Base-by-base conservation (phyloP, 2,888 invertebrate genomes). In the Diabrotica balteata region DNA sequence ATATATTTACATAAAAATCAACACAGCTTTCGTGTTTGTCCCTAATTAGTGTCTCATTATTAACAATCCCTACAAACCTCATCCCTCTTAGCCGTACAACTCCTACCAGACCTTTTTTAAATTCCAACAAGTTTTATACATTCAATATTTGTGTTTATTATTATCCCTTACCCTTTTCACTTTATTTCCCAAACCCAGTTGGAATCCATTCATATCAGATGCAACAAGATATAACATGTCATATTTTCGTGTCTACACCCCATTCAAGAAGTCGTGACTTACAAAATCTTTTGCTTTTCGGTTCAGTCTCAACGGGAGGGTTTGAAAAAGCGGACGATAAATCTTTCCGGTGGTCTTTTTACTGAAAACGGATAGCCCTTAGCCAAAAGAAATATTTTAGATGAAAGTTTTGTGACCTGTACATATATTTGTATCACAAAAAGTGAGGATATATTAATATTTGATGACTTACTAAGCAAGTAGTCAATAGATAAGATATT, bases 141-240 rank as follows among this genome's bases (percentile, higher is more conserved):
- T 58, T 66, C 61, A 52, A 61, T 66, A 66, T 66, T 66, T 66
- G 61, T 47, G 46, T 55, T 60, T 52, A 61, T 58, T 66, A 62
- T 62, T 45, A 62, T 49, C 47, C 54, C n/a, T 49, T 49, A 62
- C 62, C 62, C 62, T 62, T 62, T 62, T 62, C 55, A 62, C 54
- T 62, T 54, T 42, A 62, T n/a, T 54, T 62, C 49, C 54, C 7
- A 54, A 62, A 47, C 62, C 49, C 62, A 47, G 62, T 54, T 55
- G 54, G 62, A 62, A 54, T 62, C 45, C 53, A 55, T 49, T 54
- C 62, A 47, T 46, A 46, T 55, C 47, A 62, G 62, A 62, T 54
- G 54, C 62, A 62, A 62, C 62, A 62, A 62, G 62, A 62, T 62
- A 62, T 62, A 57, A 59, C 65, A 59, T 65, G 59, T 65, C 59